Conservation (phyloP, 2,888 invertebrate genomes). For the Podotricha telesiphe region DNA sequence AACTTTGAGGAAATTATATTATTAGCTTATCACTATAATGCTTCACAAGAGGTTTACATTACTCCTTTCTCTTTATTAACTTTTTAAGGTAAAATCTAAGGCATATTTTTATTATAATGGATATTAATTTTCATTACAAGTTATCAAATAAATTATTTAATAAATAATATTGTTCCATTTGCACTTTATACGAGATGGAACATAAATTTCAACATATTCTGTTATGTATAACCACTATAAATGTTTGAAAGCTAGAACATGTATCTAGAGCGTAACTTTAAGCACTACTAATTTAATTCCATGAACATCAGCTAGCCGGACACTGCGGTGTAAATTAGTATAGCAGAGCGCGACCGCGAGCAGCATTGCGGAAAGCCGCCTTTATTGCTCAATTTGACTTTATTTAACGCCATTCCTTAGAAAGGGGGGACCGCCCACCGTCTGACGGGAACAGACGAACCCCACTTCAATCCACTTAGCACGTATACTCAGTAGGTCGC, state of each 20-base stretch:
- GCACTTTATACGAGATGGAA: neutral
- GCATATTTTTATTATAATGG: too few species aligned
- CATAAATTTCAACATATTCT: neutral
- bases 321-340: constrained; percentile 65
- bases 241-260: neutral
- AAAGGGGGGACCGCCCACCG: constrained; percentile 51
- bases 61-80: too few species aligned
- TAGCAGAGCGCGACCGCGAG: constrained; percentile 64
- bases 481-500: constrained; percentile 63
- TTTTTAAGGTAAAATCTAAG: too few species aligned
- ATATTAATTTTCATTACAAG: too few species aligned
- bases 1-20: too few species aligned
- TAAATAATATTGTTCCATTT: neutral
- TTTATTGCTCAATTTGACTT: constrained; percentile 84
- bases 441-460: constrained; percentile 80
- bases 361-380: constrained; percentile 78
- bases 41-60: too few species aligned
- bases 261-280: neutral
- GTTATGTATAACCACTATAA: neutral
- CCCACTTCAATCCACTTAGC: constrained; percentile 82
- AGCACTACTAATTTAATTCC: constrained; percentile 3
- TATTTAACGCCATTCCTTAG: constrained; percentile 74
- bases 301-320: constrained; percentile 23
- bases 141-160: too few species aligned
- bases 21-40: too few species aligned